These are phyloP conservation scores for Oxystoma pomonae DNA, from an alignment of 2,888 invertebrate species.

Conservation along the genomic window DNA sequence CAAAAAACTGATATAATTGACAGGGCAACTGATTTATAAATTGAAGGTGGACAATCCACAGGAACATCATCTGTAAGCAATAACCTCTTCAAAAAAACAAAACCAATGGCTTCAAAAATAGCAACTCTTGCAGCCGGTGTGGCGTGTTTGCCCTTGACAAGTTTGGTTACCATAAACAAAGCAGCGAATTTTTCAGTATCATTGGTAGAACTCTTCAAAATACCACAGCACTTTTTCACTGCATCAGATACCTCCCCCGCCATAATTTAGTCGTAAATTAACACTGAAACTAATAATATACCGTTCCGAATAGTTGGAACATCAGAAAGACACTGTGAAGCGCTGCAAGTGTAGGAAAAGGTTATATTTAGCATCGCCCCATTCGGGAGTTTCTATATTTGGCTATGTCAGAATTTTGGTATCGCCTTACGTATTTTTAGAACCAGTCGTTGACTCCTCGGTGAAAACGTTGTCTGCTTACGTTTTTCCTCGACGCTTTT, in stretches of 20 bases:
- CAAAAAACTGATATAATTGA: conserved; percentile 86
- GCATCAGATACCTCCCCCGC: conserved; percentile 65
- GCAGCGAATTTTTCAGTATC: conserved; percentile 92
- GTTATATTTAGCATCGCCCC: conserved; percentile 45
- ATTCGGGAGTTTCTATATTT: conserved; percentile 45
- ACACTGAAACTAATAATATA: neutral
- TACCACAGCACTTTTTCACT: conserved; percentile 78
- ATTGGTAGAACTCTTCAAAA: conserved; percentile 72
- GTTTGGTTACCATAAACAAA: conserved; percentile 86
- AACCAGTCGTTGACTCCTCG: conserved; percentile 41
- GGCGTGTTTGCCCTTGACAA: conserved; percentile 81
- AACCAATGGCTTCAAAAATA: conserved; percentile 86
- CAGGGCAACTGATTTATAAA: conserved; percentile 88
- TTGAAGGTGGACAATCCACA: conserved; percentile 82
- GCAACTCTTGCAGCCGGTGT: conserved; percentile 65
- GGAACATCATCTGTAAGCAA: conserved; percentile 72
- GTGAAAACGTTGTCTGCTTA: conserved; percentile 7
- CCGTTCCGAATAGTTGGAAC: conserved; percentile 13
- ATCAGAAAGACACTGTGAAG: conserved; percentile 32
- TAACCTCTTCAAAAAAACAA: conserved; percentile 78
- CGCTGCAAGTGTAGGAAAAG: conserved; percentile 35
- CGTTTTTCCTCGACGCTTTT: neutral
- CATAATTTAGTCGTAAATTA: conserved; percentile 32
- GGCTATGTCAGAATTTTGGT: conserved; percentile 42
- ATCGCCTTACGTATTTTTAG: conserved; percentile 45